Conservation (phyloP, 2,888 invertebrate genomes). For the Zelleria hepariella region DNA sequence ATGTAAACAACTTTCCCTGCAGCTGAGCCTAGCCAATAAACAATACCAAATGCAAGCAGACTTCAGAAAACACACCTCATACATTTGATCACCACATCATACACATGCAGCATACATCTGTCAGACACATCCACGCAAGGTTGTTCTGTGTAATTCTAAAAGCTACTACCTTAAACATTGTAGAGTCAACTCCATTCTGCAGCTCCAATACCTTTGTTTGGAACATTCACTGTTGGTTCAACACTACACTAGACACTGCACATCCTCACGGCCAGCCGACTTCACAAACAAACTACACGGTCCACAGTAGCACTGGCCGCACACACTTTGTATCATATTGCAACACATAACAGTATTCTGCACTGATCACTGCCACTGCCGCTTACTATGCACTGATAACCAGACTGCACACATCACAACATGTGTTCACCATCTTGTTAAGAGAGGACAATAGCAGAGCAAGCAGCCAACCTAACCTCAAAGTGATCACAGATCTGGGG, state of each 20-base stretch:
- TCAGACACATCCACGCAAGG: not conserved
- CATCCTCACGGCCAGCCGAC: not conserved
- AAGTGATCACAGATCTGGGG: constrained; percentile 49
- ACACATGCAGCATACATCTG: not conserved
- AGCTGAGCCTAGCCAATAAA: not conserved
- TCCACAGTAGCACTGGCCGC: not conserved
- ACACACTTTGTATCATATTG: too few relatives aligned
- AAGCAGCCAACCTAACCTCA: constrained; percentile 59
- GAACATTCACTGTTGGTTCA: not conserved
- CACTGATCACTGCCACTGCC: not conserved
- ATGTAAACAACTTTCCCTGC: too few relatives aligned
- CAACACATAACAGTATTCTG: too few relatives aligned
- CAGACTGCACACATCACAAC: not conserved
- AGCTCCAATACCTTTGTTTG: not conserved
- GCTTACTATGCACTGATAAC: not conserved
- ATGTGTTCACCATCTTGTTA: not conserved
- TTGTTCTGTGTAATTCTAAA: not conserved
- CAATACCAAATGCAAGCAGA: not conserved
- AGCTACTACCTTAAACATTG: not conserved
- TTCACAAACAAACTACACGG: not conserved
- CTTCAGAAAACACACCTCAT: too few relatives aligned
- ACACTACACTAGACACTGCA: not conserved
- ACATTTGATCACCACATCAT: not conserved
- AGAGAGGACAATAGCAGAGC: not conserved
- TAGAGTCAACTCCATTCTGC: not conserved